These are phyloP conservation scores for Neria commutata DNA, from an alignment of 2,888 invertebrate genomes.

Conservation along the genomic window DNA sequence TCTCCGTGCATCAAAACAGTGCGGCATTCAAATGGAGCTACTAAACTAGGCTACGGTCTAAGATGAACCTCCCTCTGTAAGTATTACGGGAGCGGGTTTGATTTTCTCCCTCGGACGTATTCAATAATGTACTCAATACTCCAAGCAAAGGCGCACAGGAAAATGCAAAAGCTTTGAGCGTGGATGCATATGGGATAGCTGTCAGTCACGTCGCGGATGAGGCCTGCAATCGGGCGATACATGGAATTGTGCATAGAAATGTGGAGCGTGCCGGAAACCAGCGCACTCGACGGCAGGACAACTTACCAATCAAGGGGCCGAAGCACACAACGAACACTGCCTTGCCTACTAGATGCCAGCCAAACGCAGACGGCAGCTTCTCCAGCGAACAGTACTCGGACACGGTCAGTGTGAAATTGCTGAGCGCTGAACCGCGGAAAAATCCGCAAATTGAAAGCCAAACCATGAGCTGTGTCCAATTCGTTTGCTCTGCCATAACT, in stretches of 20 bases:
- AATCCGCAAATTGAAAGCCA: conserved; percentile 80
- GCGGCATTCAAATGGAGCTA: too few species aligned
- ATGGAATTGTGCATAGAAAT: not conserved
- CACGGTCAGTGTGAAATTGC: conserved; percentile 79
- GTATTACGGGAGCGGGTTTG: too few species aligned
- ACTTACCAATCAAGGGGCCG: conserved; percentile 73
- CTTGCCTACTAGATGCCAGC: conserved; percentile 78
- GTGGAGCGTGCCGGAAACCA: not conserved
- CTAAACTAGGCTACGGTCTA: too few species aligned
- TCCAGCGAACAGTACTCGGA: conserved; percentile 77
- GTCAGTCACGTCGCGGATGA: conserved; percentile 71
- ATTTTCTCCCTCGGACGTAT: conserved; percentile 42
- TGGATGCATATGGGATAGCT: conserved; percentile 76
- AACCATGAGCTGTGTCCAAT: conserved; percentile 71
- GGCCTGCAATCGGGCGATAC: conserved; percentile 64
- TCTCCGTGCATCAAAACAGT: too few species aligned
- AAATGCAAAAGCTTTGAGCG: conserved; percentile 73
- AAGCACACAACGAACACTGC: conserved; percentile 73
- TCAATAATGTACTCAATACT: conserved; percentile 65
- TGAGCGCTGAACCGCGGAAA: conserved; percentile 77
- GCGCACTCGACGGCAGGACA: too few species aligned
- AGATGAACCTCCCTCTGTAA: too few species aligned
- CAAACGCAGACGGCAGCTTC: conserved; percentile 77
- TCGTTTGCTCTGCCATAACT: conserved; percentile 77
- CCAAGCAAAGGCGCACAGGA: conserved; percentile 74